phyloP scores from a whole-genome alignment of 2,888 invertebrate genomes.

The Nomada flava region DNA sequence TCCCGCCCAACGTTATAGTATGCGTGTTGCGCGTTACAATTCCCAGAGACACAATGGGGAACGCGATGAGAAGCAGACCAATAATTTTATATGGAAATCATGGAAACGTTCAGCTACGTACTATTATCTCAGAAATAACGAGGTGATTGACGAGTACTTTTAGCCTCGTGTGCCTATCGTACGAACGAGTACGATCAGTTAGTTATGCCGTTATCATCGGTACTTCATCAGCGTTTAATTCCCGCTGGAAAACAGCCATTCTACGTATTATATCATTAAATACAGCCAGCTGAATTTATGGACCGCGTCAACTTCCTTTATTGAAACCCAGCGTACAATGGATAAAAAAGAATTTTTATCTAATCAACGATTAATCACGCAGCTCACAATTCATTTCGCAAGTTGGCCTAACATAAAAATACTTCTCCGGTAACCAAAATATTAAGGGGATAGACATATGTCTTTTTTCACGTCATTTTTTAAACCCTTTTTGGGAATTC shows the following conservation, averaged over 20 bases:
- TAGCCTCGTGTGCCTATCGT: neutral
- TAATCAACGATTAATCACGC: too few relatives aligned
- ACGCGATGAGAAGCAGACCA: constrained; percentile 10
- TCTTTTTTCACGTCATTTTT: too few relatives aligned
- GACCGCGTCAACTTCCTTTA: neutral
- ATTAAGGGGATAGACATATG: too few relatives aligned
- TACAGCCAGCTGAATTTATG: neutral
- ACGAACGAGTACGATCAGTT: neutral
- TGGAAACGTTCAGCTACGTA: constrained; percentile 21
- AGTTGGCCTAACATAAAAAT: too few relatives aligned
- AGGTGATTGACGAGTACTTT: constrained; percentile 21
- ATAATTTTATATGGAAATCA: constrained; percentile 35
- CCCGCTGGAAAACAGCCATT: too few relatives aligned
- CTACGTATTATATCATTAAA: neutral
- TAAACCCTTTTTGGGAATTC: too few relatives aligned
- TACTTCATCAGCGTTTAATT: constrained; percentile 12
- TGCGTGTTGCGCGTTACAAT: neutral
- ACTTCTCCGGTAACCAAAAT: too few relatives aligned
- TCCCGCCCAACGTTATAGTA: neutral
- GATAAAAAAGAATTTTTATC: too few relatives aligned
- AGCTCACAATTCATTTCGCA: too few relatives aligned
- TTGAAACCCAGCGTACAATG: too few relatives aligned
- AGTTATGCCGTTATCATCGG: constrained; percentile 7
- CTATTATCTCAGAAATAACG: constrained; percentile 9
- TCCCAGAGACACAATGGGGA: constrained; percentile 23